Base-by-base conservation (phyloP, 2,113 vertebrate species). In the Urocitellus parryii region DNA sequence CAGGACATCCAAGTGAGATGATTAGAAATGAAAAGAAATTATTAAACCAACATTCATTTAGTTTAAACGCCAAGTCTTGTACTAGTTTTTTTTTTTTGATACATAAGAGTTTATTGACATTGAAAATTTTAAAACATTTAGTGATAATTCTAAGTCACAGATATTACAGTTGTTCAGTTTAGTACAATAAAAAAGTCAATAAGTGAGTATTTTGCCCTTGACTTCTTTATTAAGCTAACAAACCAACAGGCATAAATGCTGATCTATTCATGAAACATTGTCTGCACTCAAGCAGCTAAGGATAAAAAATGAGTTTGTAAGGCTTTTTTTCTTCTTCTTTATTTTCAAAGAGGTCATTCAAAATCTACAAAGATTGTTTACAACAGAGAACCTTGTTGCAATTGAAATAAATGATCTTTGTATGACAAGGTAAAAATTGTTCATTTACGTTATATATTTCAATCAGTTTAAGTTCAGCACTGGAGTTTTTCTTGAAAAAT, bases 371-470 rank as follows among this genome's bases (percentile, higher is more conserved):
- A 95, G 14, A 74, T 74, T 98, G 58, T 95, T 98, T 97, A 96
- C 32, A 88, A 94, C 79, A 97, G 22, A 93, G 94, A 98, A 97
- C 6, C 11, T 92, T 16, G 70, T 56, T 97, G 51, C 10, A 95
- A 25, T 73, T 97, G 81, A 98, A 97, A 92, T 95, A 97, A 97
- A 94, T 67, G 0, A 97, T 94, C 86, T 86, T 82, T 53, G 79
- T 92, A 97, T 96, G 0, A 0, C 82, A 89, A 96, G 63, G 86
- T 93, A 97, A 98, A 97, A 95, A 37, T 39, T 95, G 6, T 51
- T 96, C 0, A 24, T 96, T 96, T 96, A 96, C 96, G 97, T 98
- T 92, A 80, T 53, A 18, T 87, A 94, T 96, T 97, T 96, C 90
- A 97, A 39, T 92, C 80, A 78, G 5, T 93, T 97, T 95, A 95